Evolutionary conservation across 2,113 vertebrate species (phyloP).

Genomic region (Dipodomys merriami): DNA sequence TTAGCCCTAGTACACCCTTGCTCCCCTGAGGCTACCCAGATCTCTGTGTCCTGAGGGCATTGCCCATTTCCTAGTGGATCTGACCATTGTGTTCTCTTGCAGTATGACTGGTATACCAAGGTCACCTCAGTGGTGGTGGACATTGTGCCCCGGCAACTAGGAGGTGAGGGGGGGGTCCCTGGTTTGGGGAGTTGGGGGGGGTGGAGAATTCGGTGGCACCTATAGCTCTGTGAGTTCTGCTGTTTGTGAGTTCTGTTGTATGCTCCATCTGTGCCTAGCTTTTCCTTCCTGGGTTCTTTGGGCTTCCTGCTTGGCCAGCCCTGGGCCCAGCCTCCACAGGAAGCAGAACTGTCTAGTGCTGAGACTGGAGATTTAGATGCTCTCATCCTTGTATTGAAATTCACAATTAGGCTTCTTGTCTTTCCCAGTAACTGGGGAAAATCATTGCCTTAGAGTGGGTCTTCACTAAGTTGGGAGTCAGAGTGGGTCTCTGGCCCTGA

Average conservation of each 20-base stretch:
- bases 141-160: constrained; percentile 86
- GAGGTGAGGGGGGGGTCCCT: constrained; percentile 83
- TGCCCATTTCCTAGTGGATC: not conserved
- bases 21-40: not conserved
- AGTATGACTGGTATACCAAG: constrained; percentile 97
- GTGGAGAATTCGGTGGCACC: not conserved
- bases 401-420: not conserved
- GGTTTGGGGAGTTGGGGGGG: not conserved
- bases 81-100: constrained; percentile 68
- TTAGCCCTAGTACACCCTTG: not conserved
- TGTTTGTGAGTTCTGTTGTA: not conserved
- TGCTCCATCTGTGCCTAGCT: not conserved
- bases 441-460: not conserved
- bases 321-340: not conserved
- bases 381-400: not conserved
- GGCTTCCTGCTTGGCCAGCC: not conserved
- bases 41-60: not conserved
- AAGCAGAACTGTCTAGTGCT: not conserved
- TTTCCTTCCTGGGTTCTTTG: not conserved
- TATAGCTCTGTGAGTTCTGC: not conserved
- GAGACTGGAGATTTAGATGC: not conserved
- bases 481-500: not conserved
- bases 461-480: not conserved
- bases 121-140: constrained; percentile 92
- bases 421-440: not conserved